phyloP scores from a whole-genome alignment of 2,888 invertebrate species.

The Drosophila barbarae region DNA sequence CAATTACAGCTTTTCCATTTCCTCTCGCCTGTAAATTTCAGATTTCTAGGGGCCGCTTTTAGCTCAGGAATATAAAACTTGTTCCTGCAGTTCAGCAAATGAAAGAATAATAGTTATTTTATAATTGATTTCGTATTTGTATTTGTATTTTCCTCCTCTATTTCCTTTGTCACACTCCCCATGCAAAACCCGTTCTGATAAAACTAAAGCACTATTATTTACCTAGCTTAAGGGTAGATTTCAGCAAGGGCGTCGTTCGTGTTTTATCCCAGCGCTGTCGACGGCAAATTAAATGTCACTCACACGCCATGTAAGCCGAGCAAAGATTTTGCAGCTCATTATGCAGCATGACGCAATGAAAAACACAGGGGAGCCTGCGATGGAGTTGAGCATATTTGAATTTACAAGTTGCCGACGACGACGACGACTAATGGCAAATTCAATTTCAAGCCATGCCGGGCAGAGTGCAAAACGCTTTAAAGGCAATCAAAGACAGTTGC shows the following conservation, averaged over 20 bases:
- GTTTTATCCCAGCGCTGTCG: conserved; percentile 39
- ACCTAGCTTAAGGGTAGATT: conserved; percentile 20
- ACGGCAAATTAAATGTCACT: conserved; percentile 71
- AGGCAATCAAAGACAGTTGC: conserved; percentile 53
- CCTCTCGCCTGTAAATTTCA: background rate
- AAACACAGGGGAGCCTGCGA: conserved; percentile 34
- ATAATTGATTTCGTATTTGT: conserved; percentile 3
- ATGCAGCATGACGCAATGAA: conserved; percentile 67
- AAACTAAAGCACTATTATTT: conserved; percentile 14
- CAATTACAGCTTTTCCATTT: background rate
- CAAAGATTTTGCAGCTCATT: conserved; percentile 66
- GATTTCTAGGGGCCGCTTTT: background rate
- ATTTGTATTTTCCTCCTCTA: background rate
- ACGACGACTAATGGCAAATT: conserved; percentile 55
- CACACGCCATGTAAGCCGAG: conserved; percentile 58
- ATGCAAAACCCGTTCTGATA: background rate
- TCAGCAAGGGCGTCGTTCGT: conserved; percentile 8
- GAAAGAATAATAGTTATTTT: background rate
- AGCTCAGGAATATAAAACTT: background rate
- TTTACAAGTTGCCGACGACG: conserved; percentile 40
- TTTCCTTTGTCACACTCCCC: background rate
- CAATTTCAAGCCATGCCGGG: conserved; percentile 51
- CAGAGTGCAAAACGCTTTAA: conserved; percentile 53
- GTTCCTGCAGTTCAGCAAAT: background rate
- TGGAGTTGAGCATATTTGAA: conserved; percentile 35